Evolutionary conservation across 2,888 invertebrate genomes (phyloP).

Genomic region (Dryocosmus kuriphilus): DNA sequence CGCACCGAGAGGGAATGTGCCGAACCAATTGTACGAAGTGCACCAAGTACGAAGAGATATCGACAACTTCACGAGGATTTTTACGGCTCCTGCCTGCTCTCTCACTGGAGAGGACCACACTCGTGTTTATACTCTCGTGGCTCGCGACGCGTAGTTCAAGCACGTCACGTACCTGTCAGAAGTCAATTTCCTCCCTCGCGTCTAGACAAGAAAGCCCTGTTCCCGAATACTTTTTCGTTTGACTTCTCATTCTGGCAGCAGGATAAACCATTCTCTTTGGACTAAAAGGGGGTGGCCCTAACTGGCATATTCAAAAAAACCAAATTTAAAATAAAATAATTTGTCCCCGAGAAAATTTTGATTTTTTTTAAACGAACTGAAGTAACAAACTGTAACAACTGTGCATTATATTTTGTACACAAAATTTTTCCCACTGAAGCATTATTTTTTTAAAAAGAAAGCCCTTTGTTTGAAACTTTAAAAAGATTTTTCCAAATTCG

Average conservation of each 20-base stretch:
- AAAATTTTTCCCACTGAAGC: no score
- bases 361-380: no score
- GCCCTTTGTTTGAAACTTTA: no score
- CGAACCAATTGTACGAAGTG: conserved; percentile 30
- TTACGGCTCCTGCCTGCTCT: conserved; percentile 38
- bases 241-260: conserved; percentile 5
- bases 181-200: conserved; percentile 66
- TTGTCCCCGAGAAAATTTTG: no score
- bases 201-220: conserved; percentile 10
- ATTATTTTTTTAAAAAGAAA: no score
- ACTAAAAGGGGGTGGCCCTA: no score
- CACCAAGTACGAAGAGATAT: conserved; percentile 32
- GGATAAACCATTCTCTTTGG: neutral
- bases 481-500: no score
- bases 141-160: conserved; percentile 60
- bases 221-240: conserved; percentile 5
- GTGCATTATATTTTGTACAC: no score
- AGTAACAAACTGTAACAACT: no score
- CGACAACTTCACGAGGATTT: conserved; percentile 41
- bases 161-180: conserved; percentile 67
- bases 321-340: no score
- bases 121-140: conserved; percentile 58
- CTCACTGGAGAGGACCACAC: conserved; percentile 14
- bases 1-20: conserved; percentile 14
- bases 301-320: no score